Conservation (phyloP, 2,113 vertebrate genomes). For the Athene cunicularia region DNA sequence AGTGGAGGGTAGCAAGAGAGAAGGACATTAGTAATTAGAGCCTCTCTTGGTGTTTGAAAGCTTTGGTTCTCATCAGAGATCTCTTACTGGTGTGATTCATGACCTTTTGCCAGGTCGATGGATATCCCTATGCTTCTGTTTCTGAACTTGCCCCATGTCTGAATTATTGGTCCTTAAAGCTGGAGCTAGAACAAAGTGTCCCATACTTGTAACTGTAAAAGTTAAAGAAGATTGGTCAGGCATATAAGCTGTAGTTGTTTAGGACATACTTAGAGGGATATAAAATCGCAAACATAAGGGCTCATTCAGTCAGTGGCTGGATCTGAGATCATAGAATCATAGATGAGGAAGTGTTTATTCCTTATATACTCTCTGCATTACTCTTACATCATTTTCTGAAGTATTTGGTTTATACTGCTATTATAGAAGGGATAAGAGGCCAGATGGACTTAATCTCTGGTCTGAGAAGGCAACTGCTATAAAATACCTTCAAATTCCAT, state of each 20-base stretch:
- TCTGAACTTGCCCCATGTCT: background rate
- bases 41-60: background rate
- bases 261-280: background rate
- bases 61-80: background rate
- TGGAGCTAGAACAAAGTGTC: background rate
- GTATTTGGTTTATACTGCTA: background rate
- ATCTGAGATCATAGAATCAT: background rate
- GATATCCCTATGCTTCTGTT: background rate
- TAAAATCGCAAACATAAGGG: background rate
- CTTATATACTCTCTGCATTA: background rate
- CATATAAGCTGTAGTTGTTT: background rate
- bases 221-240: background rate
- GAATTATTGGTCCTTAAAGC: background rate
- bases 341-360: background rate
- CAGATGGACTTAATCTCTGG: background rate
- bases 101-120: rapidly evolving
- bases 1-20: background rate
- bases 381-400: background rate
- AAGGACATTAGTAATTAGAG: background rate
- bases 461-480: background rate
- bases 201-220: background rate
- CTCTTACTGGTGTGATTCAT: background rate
- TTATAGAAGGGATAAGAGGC: background rate
- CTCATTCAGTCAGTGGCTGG: background rate
- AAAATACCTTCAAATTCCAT: background rate